Conservation (phyloP, 2,797 vertebrate genomes). For the Sternotherus odoratus region DNA sequence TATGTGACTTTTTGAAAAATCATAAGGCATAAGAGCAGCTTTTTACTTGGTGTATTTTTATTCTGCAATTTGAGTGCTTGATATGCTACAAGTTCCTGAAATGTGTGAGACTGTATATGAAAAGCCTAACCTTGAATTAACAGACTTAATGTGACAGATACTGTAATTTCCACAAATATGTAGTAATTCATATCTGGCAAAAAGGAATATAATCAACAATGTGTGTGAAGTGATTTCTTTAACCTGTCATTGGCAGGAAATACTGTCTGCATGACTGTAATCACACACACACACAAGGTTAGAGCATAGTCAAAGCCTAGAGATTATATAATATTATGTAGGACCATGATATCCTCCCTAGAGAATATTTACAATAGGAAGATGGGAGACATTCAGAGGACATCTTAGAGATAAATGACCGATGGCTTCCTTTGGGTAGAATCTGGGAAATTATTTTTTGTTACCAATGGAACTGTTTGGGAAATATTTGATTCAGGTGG, state of each 20-base stretch:
- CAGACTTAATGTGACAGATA: constrained; percentile 34
- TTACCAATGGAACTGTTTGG: background rate
- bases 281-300: background rate
- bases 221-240: constrained; percentile 19
- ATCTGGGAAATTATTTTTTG: background rate
- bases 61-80: background rate
- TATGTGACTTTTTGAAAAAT: constrained; percentile 27
- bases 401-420: background rate
- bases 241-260: background rate
- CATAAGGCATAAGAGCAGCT: background rate
- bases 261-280: constrained; percentile 26
- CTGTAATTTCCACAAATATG: no score
- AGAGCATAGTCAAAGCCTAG: background rate
- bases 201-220: constrained; percentile 16
- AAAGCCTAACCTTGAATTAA: constrained; percentile 29
- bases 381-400: background rate
- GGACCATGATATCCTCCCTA: background rate
- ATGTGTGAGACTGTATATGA: constrained; percentile 29
- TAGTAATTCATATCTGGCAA: background rate
- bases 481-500: background rate
- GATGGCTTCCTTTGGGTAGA: background rate
- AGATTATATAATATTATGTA: background rate
- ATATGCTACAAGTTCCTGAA: constrained; percentile 22
- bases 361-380: background rate
- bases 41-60: background rate